A percentile compares a stretch with the other conserved stretches of the same genome.
Evolutionary conservation across 2,113 vertebrate genomes (phyloP).

Genomic region (Ochotona princeps): DNA sequence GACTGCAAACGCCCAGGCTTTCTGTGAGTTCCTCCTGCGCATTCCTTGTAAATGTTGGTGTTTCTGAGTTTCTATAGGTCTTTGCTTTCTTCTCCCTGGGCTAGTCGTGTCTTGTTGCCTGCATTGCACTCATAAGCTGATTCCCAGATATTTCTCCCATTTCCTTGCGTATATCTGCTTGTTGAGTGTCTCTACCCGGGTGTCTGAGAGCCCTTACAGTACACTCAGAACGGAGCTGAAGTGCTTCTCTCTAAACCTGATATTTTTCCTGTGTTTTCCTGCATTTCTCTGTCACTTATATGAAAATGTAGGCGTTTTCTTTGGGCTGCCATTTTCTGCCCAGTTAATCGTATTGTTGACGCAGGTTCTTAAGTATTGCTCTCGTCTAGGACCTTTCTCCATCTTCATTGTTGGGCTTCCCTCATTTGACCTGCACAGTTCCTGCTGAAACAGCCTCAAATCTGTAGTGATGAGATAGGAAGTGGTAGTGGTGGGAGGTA

Average conservation of each 20-base stretch:
- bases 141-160: background rate
- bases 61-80: background rate
- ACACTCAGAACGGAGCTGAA: background rate
- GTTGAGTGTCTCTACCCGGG: background rate
- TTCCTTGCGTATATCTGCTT: background rate
- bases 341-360: background rate
- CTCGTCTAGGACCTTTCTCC: background rate
- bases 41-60: background rate
- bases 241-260: background rate
- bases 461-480: background rate
- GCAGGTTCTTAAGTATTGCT: background rate
- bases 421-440: background rate
- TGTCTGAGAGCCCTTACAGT: background rate
- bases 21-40: background rate
- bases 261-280: background rate
- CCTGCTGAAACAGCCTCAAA: background rate
- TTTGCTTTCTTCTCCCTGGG: background rate
- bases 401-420: background rate
- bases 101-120: background rate
- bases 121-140: background rate
- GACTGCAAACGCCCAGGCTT: background rate
- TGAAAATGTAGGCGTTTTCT: background rate
- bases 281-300: background rate
- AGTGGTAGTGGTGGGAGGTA: background rate
- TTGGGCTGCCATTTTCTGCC: conserved; percentile 1